Conservation (phyloP, 2,113 vertebrate species). For the Macrotis lagotis region DNA sequence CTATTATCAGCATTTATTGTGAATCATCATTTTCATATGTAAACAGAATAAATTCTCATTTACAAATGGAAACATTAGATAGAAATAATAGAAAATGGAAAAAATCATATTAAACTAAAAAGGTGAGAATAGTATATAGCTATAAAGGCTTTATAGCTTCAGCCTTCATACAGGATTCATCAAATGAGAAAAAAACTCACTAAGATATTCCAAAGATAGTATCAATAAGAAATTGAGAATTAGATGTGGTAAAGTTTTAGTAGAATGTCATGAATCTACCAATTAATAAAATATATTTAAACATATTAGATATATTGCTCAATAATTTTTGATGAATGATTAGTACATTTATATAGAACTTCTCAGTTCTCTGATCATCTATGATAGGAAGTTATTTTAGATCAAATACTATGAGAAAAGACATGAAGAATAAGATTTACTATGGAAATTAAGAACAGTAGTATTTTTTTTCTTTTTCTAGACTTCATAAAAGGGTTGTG, state of each 20-base stretch:
- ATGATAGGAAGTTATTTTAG: constrained; percentile 44
- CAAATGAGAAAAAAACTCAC: background rate
- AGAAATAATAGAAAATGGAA: too few species aligned
- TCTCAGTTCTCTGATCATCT: constrained; percentile 57
- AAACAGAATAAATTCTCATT: background rate
- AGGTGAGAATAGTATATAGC: background rate
- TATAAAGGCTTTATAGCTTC: background rate
- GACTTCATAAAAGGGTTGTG: constrained; percentile 58
- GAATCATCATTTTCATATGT: constrained; percentile 1
- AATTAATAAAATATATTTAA: too few species aligned
- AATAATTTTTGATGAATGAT: background rate
- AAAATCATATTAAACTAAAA: background rate
- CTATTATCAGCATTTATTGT: background rate
- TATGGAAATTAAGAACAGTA: constrained; percentile 61
- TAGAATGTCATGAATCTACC: background rate
- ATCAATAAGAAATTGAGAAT: background rate
- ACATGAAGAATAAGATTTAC: constrained; percentile 44
- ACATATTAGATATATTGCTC: fast-evolving
- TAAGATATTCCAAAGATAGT: background rate
- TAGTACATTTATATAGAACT: constrained; percentile 58
- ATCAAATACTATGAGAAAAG: background rate
- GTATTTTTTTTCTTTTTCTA: constrained; percentile 65
- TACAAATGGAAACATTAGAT: background rate
- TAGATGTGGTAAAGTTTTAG: background rate
- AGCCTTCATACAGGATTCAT: fast-evolving